A percentile compares a stretch with the other conserved stretches of the same genome.
Evolutionary conservation across 2,113 vertebrate genomes (phyloP).

Genomic region (Andinoacara biseriatus): DNA sequence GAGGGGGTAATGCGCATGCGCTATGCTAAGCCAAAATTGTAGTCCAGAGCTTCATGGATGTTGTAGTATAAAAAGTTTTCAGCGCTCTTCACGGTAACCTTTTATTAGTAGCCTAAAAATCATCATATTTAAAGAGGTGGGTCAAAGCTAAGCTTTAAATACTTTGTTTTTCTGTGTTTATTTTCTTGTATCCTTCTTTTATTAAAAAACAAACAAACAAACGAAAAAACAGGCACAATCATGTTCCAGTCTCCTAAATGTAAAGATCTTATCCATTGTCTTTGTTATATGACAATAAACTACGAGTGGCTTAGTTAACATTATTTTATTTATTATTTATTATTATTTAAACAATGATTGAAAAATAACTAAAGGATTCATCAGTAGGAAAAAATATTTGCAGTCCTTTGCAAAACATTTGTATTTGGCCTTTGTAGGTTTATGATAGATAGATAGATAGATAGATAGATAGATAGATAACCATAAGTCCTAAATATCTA

Average conservation of each 20-base stretch:
- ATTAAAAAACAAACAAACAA: neutral
- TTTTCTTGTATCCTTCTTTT: neutral
- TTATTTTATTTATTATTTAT: neutral
- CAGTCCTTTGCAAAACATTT: too few relatives aligned
- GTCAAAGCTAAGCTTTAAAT: neutral
- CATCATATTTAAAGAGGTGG: neutral
- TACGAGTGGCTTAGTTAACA: neutral
- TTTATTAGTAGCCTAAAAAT: neutral
- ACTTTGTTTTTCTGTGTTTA: neutral
- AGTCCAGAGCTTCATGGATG: constrained; percentile 12
- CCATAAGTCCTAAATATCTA: neutral
- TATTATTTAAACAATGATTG: neutral
- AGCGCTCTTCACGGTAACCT: neutral
- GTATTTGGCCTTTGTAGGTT: too few relatives aligned
- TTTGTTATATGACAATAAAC: neutral
- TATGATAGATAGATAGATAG: too few relatives aligned
- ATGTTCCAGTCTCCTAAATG: neutral
- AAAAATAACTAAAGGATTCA: neutral
- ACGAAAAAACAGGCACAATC: neutral
- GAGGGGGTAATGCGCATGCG: constrained; percentile 57
- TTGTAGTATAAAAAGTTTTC: constrained; percentile 29
- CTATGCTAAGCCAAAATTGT: neutral
- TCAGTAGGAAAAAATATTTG: neutral
- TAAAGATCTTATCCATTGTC: neutral
- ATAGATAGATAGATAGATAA: too few relatives aligned